Base-by-base conservation (phyloP, 2,888 invertebrate species). In the Syritta pipiens region DNA sequence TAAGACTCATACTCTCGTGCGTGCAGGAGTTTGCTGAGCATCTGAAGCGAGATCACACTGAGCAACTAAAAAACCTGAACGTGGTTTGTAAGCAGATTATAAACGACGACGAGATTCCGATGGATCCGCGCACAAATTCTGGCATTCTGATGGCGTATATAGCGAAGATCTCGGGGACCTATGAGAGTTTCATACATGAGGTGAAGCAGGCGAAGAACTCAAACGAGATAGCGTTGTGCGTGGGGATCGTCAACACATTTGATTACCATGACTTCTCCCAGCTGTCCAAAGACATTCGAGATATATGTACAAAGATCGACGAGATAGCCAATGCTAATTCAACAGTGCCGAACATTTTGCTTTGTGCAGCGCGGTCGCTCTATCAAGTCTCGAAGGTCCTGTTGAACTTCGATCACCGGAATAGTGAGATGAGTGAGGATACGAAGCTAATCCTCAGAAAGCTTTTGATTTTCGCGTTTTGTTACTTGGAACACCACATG, bases 41-140 rank as follows among this genome's bases (percentile, higher is more conserved):
- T 1, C 51, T 84, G 9, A 62, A 32, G 9, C 4, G 12, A 2
- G 40, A 62, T 0, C 75, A 84, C 6, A 60, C 55, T n/a, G 71
- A 79, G 1, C 72, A 82, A 53, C 57, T 87, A 3, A 69, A 57
- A 9, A 35, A 82, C 4, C 55, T 86, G 0, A 82, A 77, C 59
- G 24, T 51, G 2, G 48, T 74, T 9, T 82, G 85, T 49, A 84
- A 88, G 20, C 55, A 86, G 1, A 79, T 90, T 4, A 84, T 91
- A 65, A 86, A 86, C 46, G 86, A 91, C 82, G 87, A 88, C 3
- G 91, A 91, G 69, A 89, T 92, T 1, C 91, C 92, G 0, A 92
- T 93, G 90, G 93, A 94, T 83, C 91, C 92, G 0, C 92, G 92
- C 84, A 90, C 91, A 4, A 91, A 93, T 83, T 91, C 91, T 77